These are phyloP conservation scores for Loxodonta africana DNA, from an alignment of 2,113 vertebrate genomes.

Conservation along the genomic window DNA sequence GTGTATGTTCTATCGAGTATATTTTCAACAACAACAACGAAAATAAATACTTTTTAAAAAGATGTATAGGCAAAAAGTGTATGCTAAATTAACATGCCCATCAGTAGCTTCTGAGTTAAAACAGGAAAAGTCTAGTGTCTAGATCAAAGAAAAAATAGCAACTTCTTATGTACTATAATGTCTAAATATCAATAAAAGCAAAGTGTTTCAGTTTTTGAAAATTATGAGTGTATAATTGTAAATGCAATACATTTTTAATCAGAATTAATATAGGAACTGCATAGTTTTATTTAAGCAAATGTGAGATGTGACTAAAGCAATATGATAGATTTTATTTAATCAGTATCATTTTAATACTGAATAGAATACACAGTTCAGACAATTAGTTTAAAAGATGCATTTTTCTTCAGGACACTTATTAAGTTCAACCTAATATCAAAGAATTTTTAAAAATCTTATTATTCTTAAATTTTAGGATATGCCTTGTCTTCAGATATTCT, in stretches of 20 bases:
- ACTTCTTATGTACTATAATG: background rate
- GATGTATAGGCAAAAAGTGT: background rate
- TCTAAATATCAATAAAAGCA: constrained; percentile 47
- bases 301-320: constrained; percentile 66
- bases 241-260: constrained; percentile 78
- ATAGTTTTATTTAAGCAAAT: constrained; percentile 80
- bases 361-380: constrained; percentile 87
- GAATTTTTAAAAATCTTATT: constrained; percentile 85
- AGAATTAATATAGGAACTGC: constrained; percentile 71
- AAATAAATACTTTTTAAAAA: background rate
- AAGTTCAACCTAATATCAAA: constrained; percentile 88
- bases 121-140: background rate
- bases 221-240: constrained; percentile 61
- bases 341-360: constrained; percentile 89
- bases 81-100: background rate
- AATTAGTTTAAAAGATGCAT: constrained; percentile 90
- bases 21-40: background rate
- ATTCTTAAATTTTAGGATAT: constrained; percentile 80
- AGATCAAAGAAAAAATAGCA: background rate
- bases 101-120: background rate
- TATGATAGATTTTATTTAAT: constrained; percentile 86
- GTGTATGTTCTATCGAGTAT: background rate
- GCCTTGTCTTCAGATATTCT: constrained; percentile 74
- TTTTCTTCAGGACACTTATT: constrained; percentile 87
- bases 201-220: constrained; percentile 58